phyloP scores from a whole-genome alignment of 2,797 vertebrate genomes.

The Poliocrania exsul region DNA sequence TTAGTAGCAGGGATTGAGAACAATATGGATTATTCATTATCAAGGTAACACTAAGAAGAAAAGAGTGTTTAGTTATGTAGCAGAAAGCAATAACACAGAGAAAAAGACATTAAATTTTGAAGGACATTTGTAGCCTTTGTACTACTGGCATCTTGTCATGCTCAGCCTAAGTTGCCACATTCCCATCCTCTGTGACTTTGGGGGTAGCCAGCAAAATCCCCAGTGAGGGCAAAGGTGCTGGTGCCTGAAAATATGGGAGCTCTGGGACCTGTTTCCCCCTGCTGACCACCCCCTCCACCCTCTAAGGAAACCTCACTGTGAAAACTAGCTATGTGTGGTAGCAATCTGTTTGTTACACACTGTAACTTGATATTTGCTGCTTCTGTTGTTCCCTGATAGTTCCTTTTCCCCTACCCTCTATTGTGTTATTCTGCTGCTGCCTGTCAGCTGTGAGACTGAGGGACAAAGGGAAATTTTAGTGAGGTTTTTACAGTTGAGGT shows the following conservation, averaged over 20 bases:
- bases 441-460: background rate
- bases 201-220: background rate
- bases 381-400: background rate
- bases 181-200: background rate
- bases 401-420: background rate
- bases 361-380: background rate
- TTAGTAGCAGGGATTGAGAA: background rate
- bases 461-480: background rate
- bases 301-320: background rate
- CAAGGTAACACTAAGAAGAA: background rate
- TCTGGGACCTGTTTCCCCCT: background rate
- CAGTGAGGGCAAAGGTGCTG: background rate
- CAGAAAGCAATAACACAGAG: background rate
- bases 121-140: background rate
- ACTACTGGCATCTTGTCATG: background rate
- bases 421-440: rapidly evolving
- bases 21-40: background rate
- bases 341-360: background rate
- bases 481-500: background rate
- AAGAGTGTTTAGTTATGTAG: background rate
- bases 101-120: background rate
- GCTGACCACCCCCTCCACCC: rapidly evolving
- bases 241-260: background rate
- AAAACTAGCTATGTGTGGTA: background rate
- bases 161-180: background rate